Percentiles rank a stretch among this genome's conserved stretches.
Evolutionary conservation across 2,888 invertebrate genomes (phyloP).

Genomic region (Horisme vitalbata): DNA sequence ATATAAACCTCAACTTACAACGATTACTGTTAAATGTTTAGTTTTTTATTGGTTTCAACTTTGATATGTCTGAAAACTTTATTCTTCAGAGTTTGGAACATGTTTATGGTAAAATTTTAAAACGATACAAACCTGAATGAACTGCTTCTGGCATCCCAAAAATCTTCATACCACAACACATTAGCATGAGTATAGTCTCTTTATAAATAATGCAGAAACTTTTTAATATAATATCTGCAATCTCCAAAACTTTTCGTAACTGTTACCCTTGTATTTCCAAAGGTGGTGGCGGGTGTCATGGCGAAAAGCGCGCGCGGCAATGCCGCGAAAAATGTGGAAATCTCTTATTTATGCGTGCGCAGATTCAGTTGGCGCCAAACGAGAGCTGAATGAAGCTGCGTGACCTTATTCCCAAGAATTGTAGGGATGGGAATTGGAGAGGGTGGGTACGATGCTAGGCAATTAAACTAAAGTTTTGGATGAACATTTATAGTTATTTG

Average conservation of each 20-base stretch:
- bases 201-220: background rate
- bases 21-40: no score
- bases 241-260: conserved; percentile 27
- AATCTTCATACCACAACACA: conserved; percentile 18
- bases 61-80: no score
- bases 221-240: background rate
- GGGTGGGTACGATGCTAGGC: conserved; percentile 2
- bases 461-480: conserved; percentile 4
- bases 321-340: conserved; percentile 57
- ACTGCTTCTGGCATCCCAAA: conserved; percentile 20
- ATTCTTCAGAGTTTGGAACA: no score
- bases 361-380: conserved; percentile 28
- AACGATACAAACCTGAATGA: conserved; percentile 25
- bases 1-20: no score
- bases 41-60: no score
- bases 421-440: conserved; percentile 18
- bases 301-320: conserved; percentile 48
- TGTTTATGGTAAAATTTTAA: background rate
- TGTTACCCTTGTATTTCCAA: conserved; percentile 34
- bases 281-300: conserved; percentile 40
- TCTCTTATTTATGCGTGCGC: conserved; percentile 52
- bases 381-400: conserved; percentile 21
- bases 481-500: background rate
- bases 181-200: conserved; percentile 1
- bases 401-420: conserved; percentile 22